Conservation (phyloP, 2,797 vertebrate genomes). For the Karalla daura region DNA sequence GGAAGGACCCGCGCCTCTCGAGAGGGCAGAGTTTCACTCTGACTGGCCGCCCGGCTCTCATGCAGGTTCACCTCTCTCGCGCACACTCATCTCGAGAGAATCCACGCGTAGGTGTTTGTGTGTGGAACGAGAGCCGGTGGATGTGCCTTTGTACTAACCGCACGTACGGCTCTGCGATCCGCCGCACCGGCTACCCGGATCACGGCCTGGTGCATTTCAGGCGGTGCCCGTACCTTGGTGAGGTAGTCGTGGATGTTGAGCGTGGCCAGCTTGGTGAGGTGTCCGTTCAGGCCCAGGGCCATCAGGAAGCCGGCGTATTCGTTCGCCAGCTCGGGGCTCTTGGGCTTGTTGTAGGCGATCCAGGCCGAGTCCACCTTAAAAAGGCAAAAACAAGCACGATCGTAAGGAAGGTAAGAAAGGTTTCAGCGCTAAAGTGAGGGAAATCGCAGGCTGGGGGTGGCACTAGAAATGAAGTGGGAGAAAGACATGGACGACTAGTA, state of each 20-base stretch:
- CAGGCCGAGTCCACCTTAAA: constrained; percentile 96
- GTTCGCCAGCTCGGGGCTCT: constrained; percentile 94
- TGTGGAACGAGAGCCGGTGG: constrained; percentile 24
- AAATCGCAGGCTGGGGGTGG: no score
- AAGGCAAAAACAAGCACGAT: no score
- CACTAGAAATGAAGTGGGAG: no score
- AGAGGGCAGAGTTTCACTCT: constrained; percentile 67
- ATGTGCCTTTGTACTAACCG: constrained; percentile 24
- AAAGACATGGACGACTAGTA: no score
- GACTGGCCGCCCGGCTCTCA: constrained; percentile 52
- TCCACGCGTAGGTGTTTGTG: background rate
- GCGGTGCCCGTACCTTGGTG: constrained; percentile 89
- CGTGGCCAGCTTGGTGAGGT: constrained; percentile 96
- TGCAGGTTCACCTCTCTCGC: constrained; percentile 37
- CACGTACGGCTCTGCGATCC: constrained; percentile 1
- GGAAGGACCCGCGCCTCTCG: constrained; percentile 56
- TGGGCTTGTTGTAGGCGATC: constrained; percentile 99
- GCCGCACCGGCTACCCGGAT: no score
- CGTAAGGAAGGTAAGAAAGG: no score
- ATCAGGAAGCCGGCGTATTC: constrained; percentile 98
- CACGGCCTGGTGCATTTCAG: no score
- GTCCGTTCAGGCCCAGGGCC: constrained; percentile 96
- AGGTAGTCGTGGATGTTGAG: constrained; percentile 98
- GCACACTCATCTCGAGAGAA: constrained; percentile 52
- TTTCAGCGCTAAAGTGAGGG: background rate